Conservation (phyloP, 1,140 invertebrate species). For the Solenopsis invicta region DNA sequence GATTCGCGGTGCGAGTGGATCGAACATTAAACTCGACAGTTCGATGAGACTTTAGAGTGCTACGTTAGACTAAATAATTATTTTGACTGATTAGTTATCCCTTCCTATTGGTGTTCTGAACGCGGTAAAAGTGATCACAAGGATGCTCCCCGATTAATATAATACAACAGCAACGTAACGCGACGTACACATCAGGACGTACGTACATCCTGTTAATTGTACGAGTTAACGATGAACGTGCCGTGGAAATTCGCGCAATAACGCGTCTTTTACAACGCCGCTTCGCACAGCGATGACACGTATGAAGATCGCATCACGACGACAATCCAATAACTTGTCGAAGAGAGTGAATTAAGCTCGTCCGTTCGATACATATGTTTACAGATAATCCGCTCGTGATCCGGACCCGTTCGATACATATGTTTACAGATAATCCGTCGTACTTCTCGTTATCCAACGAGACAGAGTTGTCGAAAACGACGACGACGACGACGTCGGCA, state of each 20-base stretch:
- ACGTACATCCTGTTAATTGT: background rate
- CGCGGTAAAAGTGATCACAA: background rate
- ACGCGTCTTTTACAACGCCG: too few species aligned
- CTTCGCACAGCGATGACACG: background rate
- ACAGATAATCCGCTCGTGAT: conserved; percentile 83
- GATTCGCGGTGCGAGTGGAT: background rate
- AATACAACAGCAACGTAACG: background rate
- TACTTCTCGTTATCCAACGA: conserved; percentile 87
- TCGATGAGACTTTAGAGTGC: background rate
- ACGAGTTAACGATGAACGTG: background rate
- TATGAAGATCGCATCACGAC: background rate
- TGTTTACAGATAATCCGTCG: conserved; percentile 89
- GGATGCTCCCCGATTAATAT: background rate
- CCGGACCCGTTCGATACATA: conserved; percentile 49
- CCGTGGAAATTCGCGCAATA: background rate
- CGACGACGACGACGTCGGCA: conserved; percentile 61
- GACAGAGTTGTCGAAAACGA: conserved; percentile 60
- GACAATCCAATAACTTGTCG: background rate
- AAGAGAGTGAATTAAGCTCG: conserved; percentile 3
- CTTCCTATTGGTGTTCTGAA: background rate
- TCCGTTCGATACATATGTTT: conserved; percentile 76
- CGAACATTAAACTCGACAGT: background rate
- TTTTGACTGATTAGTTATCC: background rate
- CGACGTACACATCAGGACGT: too few species aligned
- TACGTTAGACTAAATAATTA: background rate